Conservation (phyloP, 2,797 vertebrate species). For the Microchirus variegatus region DNA sequence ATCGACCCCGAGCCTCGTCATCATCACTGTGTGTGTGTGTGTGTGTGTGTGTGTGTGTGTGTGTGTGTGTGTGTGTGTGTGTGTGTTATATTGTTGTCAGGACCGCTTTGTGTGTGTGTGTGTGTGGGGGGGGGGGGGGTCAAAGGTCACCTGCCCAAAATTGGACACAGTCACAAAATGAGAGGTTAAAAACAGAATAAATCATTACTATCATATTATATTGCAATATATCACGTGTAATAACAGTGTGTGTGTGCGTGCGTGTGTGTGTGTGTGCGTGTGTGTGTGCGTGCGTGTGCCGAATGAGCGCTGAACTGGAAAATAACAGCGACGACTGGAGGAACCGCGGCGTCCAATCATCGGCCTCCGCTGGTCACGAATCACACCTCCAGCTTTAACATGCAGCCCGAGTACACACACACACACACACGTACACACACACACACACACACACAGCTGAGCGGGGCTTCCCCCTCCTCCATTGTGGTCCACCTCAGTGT, state of each 20-base stretch:
- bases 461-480: slow-evolving; percentile 31
- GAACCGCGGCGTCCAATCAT: slow-evolving; percentile 57
- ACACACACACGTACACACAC: slow-evolving; percentile 12
- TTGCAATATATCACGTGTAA: no score
- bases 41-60: no score
- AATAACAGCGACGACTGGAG: slow-evolving; percentile 46
- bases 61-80: no score
- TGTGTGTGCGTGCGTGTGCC: slow-evolving; percentile 28
- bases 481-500: slow-evolving; percentile 19
- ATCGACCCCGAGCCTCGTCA: background rate
- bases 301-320: slow-evolving; percentile 57
- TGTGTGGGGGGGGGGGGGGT: no score
- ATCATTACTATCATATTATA: no score
- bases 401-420: background rate
- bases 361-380: slow-evolving; percentile 59
- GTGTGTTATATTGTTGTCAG: no score
- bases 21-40: no score
- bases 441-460: slow-evolving; percentile 8
- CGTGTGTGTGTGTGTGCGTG: slow-evolving; percentile 24
- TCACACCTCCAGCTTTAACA: slow-evolving; percentile 59
- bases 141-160: no score
- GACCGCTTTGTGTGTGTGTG: no score
- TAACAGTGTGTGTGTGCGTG: no score
- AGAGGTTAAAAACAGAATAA: no score
- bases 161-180: no score